Evolutionary conservation across 2,888 invertebrate genomes (phyloP).

Genomic region (Nomada ferruginata): DNA sequence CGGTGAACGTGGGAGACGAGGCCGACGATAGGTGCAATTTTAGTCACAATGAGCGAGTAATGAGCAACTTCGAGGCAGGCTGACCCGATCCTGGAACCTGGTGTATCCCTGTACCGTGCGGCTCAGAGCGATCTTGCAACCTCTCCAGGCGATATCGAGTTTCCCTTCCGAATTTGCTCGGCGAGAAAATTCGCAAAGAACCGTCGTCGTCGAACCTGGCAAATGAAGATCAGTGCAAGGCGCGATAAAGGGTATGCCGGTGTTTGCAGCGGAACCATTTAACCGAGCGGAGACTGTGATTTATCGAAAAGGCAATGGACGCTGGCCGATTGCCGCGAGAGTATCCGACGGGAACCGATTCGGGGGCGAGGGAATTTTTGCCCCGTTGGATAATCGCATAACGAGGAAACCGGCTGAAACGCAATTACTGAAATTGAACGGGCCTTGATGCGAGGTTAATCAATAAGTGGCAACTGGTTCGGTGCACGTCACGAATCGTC

Average conservation of each 20-base stretch:
- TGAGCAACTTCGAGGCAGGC: slow-evolving; percentile 75
- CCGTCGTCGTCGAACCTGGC: too few species aligned
- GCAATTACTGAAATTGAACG: slow-evolving; percentile 38
- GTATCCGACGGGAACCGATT: slow-evolving; percentile 45
- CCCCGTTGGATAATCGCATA: neutral
- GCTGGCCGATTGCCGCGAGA: slow-evolving; percentile 1
- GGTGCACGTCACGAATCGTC: slow-evolving; percentile 25
- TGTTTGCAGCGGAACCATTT: too few species aligned
- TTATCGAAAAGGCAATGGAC: neutral
- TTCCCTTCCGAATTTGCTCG: neutral
- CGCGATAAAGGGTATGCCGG: too few species aligned
- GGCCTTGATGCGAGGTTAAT: slow-evolving; percentile 36
- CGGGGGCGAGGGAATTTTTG: neutral
- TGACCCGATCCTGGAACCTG: slow-evolving; percentile 1
- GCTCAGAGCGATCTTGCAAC: neutral
- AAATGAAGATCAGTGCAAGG: too few species aligned
- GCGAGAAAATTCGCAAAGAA: neutral
- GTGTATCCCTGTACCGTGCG: neutral
- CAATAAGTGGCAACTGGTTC: slow-evolving; percentile 22
- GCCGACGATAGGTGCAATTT: slow-evolving; percentile 77
- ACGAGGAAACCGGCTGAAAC: slow-evolving; percentile 16
- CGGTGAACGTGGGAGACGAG: slow-evolving; percentile 76
- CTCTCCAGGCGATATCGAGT: neutral
- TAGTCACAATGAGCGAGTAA: slow-evolving; percentile 75
- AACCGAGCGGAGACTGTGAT: too few species aligned